A percentile compares a stretch with the other conserved stretches of the same genome.
These are phyloP conservation scores for Abscondita cerata DNA, from an alignment of 2,888 invertebrate species.

Conservation along the genomic window DNA sequence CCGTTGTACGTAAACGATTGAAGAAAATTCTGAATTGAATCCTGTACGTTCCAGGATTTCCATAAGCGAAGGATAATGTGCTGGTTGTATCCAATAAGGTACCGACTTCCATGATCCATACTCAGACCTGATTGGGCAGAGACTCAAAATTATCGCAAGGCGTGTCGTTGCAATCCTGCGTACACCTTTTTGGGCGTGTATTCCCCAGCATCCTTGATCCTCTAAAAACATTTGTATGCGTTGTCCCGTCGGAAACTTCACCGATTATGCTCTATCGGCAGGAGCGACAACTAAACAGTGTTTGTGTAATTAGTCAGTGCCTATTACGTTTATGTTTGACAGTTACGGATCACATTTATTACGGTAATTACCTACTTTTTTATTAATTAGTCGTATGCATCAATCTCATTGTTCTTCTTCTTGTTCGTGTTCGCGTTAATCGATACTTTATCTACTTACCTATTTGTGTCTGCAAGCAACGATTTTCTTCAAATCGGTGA, in stretches of 20 bases:
- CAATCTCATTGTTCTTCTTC: slow-evolving; percentile 9
- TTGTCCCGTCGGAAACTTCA: slow-evolving; percentile 51
- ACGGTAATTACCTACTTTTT: slow-evolving; percentile 39
- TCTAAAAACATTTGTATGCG: slow-evolving; percentile 49
- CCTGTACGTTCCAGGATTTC: slow-evolving; percentile 21
- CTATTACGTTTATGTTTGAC: slow-evolving; percentile 34
- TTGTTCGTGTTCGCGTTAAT: too few species aligned
- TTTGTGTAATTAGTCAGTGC: slow-evolving; percentile 39
- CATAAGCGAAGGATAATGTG: slow-evolving; percentile 16
- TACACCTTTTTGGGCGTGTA: slow-evolving; percentile 47
- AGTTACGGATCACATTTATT: slow-evolving; percentile 38
- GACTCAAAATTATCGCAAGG: slow-evolving; percentile 41
- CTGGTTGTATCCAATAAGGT: slow-evolving; percentile 29
- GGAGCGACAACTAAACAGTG: slow-evolving; percentile 39
- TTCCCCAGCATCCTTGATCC: slow-evolving; percentile 55
- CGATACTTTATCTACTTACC: neutral
- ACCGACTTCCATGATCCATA: slow-evolving; percentile 39
- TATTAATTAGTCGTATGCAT: slow-evolving; percentile 30
- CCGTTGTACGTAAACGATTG: too few species aligned
- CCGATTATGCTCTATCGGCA: slow-evolving; percentile 40
- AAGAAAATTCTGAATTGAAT: slow-evolving; percentile 1
- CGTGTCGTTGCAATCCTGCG: slow-evolving; percentile 43
- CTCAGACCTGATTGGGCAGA: slow-evolving; percentile 48
- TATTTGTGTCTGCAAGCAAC: neutral
- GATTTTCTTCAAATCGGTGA: neutral